phyloP scores from a whole-genome alignment of 1,140 invertebrate species.

The Drosophila serrata region DNA sequence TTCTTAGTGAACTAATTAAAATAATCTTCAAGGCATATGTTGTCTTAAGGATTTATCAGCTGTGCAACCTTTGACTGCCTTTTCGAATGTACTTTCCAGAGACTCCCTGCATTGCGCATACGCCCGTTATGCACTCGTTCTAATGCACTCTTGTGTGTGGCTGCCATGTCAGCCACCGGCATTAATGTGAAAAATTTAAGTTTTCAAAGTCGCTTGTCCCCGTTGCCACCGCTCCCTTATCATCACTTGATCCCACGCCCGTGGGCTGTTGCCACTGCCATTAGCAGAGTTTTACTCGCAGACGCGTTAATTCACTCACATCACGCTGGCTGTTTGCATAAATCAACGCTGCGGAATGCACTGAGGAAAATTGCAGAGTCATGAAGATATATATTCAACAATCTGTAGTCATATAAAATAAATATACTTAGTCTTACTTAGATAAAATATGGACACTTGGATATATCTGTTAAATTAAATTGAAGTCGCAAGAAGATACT shows the following conservation, averaged over 20 bases:
- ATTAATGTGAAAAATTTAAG: conserved; percentile 67
- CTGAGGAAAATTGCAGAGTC: neutral
- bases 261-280: conserved; percentile 63
- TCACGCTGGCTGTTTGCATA: conserved; percentile 75
- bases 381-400: too few relatives aligned
- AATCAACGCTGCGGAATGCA: conserved; percentile 53
- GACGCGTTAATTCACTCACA: conserved; percentile 77
- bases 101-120: conserved; percentile 23
- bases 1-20: conserved; percentile 3
- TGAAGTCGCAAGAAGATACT: too few relatives aligned
- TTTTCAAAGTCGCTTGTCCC: conserved; percentile 56
- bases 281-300: conserved; percentile 66
- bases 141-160: conserved; percentile 32
- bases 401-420: too few relatives aligned
- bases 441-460: too few relatives aligned
- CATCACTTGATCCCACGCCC: conserved; percentile 1
- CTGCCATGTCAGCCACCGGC: conserved; percentile 27
- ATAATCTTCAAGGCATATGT: neutral
- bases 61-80: conserved; percentile 5
- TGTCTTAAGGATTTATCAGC: neutral
- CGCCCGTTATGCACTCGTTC: conserved; percentile 26
- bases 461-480: too few relatives aligned
- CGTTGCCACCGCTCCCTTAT: neutral
- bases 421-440: too few relatives aligned
- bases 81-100: neutral